A percentile compares a stretch with the other conserved stretches of the same genome.
These are phyloP conservation scores for Leptobrachium leishanense DNA, from an alignment of 2,113 vertebrate genomes.

Conservation along the genomic window DNA sequence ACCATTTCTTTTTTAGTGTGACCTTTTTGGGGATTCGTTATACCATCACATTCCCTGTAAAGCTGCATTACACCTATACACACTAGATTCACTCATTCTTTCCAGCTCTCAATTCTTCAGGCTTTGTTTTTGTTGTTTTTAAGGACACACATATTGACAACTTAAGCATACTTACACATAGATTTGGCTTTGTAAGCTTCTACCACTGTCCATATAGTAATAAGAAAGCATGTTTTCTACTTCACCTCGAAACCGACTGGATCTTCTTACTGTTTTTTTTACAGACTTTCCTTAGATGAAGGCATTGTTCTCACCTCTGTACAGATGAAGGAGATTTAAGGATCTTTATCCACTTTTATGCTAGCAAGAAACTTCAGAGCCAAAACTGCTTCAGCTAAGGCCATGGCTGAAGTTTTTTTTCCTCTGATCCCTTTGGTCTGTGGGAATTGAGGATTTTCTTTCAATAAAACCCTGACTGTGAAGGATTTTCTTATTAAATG, in stretches of 20 bases:
- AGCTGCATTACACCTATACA: too few species aligned
- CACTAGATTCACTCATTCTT: too few species aligned
- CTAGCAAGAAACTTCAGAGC: constrained; percentile 55
- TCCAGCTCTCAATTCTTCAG: too few species aligned
- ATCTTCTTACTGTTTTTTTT: constrained; percentile 38
- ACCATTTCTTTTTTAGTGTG: too few species aligned
- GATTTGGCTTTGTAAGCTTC: constrained; percentile 9
- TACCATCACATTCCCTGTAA: too few species aligned
- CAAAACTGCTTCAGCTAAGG: constrained; percentile 58
- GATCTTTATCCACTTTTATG: constrained; percentile 61
- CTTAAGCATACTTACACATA: not conserved
- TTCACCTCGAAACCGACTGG: constrained; percentile 17
- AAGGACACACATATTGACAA: not conserved
- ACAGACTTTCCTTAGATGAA: constrained; percentile 41
- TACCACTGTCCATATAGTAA: constrained; percentile 16
- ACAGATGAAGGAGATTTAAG: constrained; percentile 57
- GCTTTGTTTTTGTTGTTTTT: too few species aligned
- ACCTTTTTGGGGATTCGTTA: not conserved
- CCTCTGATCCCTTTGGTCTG: constrained; percentile 56
- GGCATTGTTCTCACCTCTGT: constrained; percentile 44
- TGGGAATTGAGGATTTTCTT: constrained; percentile 54
- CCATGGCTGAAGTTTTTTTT: constrained; percentile 59
- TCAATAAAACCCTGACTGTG: constrained; percentile 54
- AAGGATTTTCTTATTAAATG: constrained; percentile 58
- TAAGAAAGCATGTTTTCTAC: constrained; percentile 18